Evolutionary conservation across 2,113 vertebrate genomes (phyloP).

Genomic region (Pungitius pungitius): DNA sequence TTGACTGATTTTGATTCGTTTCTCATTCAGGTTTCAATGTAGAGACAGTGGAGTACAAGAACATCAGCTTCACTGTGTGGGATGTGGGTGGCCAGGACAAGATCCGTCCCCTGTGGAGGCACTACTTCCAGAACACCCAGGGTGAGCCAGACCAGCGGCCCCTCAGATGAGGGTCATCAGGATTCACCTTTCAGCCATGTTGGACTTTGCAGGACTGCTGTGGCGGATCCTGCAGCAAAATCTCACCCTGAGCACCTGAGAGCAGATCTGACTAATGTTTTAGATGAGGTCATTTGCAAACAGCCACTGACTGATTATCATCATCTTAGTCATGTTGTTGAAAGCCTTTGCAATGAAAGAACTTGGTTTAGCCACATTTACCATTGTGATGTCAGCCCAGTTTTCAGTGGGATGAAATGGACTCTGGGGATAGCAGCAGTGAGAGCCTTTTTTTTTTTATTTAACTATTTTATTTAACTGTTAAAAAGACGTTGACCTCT

Average conservation of each 20-base stretch:
- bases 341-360: constrained; percentile 32
- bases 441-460: background rate
- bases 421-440: background rate
- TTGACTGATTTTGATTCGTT: constrained; percentile 4
- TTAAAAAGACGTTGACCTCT: background rate
- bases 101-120: constrained; percentile 96
- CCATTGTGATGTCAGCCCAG: background rate
- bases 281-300: constrained; percentile 45
- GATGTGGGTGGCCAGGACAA: constrained; percentile 98
- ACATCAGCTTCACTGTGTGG: constrained; percentile 99
- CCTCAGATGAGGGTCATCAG: background rate
- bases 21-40: constrained; percentile 90
- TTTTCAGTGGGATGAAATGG: constrained; percentile 1
- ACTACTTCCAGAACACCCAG: constrained; percentile 99
- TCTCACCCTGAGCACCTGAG: constrained; percentile 39
- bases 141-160: constrained; percentile 74
- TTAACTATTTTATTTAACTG: background rate
- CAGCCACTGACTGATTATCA: constrained; percentile 41
- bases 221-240: constrained; percentile 30
- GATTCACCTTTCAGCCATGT: background rate
- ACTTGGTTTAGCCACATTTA: constrained; percentile 1
- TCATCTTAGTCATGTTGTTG: constrained; percentile 41
- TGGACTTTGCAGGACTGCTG: constrained; percentile 24
- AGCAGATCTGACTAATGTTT: constrained; percentile 55
- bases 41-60: constrained; percentile 98